Percentiles rank a stretch among this genome's conserved stretches.
These are phyloP conservation scores for Pygocentrus nattereri DNA, from an alignment of 2,797 vertebrate genomes.

Conservation along the genomic window DNA sequence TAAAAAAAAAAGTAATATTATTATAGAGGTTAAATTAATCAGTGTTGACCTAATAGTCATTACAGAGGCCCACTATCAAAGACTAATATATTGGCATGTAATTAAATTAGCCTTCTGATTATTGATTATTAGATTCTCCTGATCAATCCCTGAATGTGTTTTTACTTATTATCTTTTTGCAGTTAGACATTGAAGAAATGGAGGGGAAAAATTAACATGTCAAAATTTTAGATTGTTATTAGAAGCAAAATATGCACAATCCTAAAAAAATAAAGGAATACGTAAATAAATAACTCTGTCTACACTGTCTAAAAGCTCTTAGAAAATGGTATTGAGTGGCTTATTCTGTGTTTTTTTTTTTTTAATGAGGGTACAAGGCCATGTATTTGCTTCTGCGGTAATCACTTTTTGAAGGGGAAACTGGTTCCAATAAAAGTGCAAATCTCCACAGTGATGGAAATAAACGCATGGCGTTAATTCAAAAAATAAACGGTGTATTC, in stretches of 20 bases:
- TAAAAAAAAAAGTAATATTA: constrained; percentile 9
- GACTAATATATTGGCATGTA: constrained; percentile 29
- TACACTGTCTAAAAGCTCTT: constrained; percentile 38
- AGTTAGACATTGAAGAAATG: not conserved
- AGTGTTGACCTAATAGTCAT: constrained; percentile 19
- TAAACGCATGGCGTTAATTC: constrained; percentile 78
- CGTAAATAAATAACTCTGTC: constrained; percentile 31
- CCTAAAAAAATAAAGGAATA: not conserved
- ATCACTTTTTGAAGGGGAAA: constrained; percentile 32
- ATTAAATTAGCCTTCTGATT: constrained; percentile 10
- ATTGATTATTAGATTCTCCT: constrained; percentile 6
- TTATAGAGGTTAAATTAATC: constrained; percentile 3
- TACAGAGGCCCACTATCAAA: constrained; percentile 3
- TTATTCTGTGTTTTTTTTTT: constrained; percentile 22
- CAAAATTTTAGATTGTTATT: not conserved
- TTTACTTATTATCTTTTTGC: not conserved
- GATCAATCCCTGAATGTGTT: constrained; percentile 7
- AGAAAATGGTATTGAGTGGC: constrained; percentile 16
- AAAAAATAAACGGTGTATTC: not conserved
- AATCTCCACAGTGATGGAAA: constrained; percentile 66
- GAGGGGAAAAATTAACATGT: not conserved
- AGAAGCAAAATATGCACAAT: constrained; percentile 12
- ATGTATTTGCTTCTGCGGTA: constrained; percentile 14
- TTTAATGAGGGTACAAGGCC: constrained; percentile 12
- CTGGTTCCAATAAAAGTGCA: constrained; percentile 42